Percentiles rank a stretch among this genome's conserved stretches.
Evolutionary conservation across 2,888 invertebrate genomes (phyloP).

Genomic region (Pogonocherus hispidulus): DNA sequence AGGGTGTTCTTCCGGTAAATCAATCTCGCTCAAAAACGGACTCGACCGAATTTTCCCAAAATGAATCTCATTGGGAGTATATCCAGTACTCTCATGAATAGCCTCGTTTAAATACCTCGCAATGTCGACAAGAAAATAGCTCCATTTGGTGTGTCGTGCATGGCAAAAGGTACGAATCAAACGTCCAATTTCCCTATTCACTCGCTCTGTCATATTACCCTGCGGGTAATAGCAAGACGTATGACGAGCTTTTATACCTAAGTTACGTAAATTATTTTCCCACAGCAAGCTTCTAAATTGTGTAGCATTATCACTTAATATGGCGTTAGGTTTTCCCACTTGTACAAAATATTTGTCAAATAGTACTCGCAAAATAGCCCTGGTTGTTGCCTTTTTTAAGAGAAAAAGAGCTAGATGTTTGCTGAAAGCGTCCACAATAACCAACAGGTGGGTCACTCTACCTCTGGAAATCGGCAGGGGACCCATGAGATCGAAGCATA

Average conservation of each 20-base stretch:
- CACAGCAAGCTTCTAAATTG: constrained; percentile 35
- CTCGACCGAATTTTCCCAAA: neutral
- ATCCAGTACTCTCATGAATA: constrained; percentile 6
- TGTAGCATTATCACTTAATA: constrained; percentile 33
- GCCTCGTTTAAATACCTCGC: neutral
- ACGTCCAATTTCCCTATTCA: constrained; percentile 49
- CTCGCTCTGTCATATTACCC: constrained; percentile 48
- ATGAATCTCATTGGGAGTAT: constrained; percentile 1
- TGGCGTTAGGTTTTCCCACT: constrained; percentile 17
- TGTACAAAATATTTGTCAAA: constrained; percentile 21
- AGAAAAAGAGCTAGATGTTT: constrained; percentile 30
- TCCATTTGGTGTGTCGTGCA: constrained; percentile 36
- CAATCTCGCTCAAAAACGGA: neutral
- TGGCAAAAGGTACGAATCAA: constrained; percentile 39
- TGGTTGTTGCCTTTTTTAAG: constrained; percentile 21
- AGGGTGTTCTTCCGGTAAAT: neutral
- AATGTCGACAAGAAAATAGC: neutral
- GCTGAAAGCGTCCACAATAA: constrained; percentile 30
- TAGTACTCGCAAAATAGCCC: constrained; percentile 17
- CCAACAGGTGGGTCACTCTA: constrained; percentile 27
- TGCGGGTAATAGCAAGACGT: constrained; percentile 48
- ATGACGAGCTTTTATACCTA: constrained; percentile 22
- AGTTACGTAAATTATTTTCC: constrained; percentile 13
- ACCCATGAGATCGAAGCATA: constrained; percentile 29
- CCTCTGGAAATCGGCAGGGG: constrained; percentile 28